These are phyloP conservation scores for Nymphalis urticae DNA, from an alignment of 2,888 invertebrate genomes.

Conservation along the genomic window DNA sequence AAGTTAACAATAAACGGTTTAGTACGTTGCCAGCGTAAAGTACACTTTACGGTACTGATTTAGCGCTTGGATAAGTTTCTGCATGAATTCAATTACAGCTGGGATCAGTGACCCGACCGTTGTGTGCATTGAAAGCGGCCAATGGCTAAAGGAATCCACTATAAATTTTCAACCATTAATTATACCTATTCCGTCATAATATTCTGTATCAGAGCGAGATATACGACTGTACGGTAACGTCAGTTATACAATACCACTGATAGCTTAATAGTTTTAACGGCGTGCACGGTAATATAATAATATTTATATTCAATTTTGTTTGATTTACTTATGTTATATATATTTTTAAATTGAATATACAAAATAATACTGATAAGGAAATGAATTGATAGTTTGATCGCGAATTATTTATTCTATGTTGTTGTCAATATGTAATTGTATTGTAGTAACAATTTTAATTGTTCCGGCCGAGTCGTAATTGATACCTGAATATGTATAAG, in stretches of 20 bases:
- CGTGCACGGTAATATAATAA: neutral
- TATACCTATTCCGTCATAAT: conserved; percentile 29
- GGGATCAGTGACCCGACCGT: conserved; percentile 51
- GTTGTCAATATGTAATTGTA: too few relatives aligned
- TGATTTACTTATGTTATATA: neutral
- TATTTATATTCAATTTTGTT: neutral
- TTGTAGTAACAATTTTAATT: too few relatives aligned
- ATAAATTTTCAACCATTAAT: conserved; percentile 37
- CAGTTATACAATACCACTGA: conserved; percentile 6
- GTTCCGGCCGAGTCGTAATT: too few relatives aligned
- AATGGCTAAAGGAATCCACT: conserved; percentile 41
- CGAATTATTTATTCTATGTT: too few relatives aligned
- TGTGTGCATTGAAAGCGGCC: conserved; percentile 48
- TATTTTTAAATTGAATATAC: neutral
- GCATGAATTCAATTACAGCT: conserved; percentile 67
- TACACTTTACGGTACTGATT: conserved; percentile 63
- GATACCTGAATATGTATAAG: too few relatives aligned
- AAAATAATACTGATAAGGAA: too few relatives aligned
- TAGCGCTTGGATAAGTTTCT: conserved; percentile 68
- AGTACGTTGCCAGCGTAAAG: conserved; percentile 46
- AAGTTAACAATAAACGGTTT: conserved; percentile 51
- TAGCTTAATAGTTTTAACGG: neutral
- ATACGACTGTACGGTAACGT: conserved; percentile 2
- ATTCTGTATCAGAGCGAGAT: conserved; percentile 24
- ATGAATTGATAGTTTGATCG: too few relatives aligned